A percentile compares a stretch with the other conserved stretches of the same genome.
Evolutionary conservation across 2,888 invertebrate genomes (phyloP).

Genomic region (Trachelus stipa): DNA sequence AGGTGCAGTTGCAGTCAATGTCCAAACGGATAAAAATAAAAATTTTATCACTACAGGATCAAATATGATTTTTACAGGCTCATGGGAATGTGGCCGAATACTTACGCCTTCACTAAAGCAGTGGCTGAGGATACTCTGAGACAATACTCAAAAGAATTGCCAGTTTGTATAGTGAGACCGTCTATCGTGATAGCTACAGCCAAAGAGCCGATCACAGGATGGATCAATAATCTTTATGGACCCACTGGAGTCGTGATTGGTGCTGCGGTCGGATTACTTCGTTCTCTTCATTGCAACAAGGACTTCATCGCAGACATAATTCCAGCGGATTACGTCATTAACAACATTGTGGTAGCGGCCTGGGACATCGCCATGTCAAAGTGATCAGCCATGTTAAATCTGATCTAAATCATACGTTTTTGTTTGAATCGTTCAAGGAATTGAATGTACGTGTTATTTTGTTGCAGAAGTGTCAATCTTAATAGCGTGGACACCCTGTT

Average conservation of each 20-base stretch:
- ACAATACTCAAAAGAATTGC: constrained; percentile 70
- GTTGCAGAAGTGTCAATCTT: background rate
- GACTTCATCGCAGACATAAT: constrained; percentile 74
- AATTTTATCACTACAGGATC: background rate
- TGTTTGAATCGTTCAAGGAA: background rate
- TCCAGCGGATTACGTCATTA: constrained; percentile 76
- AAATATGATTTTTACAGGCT: constrained; percentile 59
- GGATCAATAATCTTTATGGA: constrained; percentile 80
- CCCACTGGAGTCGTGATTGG: constrained; percentile 71
- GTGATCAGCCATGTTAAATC: constrained; percentile 32
- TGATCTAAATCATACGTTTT: background rate
- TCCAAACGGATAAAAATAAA: background rate
- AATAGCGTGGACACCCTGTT: constrained; percentile 16
- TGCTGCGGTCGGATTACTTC: constrained; percentile 72
- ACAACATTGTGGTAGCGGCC: constrained; percentile 72
- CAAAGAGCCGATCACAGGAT: constrained; percentile 69
- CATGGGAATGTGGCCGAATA: constrained; percentile 74
- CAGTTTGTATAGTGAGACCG: constrained; percentile 77
- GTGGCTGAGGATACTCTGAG: constrained; percentile 75
- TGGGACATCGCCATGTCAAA: constrained; percentile 66
- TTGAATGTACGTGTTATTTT: background rate
- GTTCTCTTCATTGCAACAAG: constrained; percentile 70
- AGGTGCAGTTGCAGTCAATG: constrained; percentile 25
- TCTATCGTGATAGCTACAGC: constrained; percentile 70
- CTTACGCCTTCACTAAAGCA: constrained; percentile 80